phyloP scores from a whole-genome alignment of 2,888 invertebrate species.

The Creontiades dilutus region DNA sequence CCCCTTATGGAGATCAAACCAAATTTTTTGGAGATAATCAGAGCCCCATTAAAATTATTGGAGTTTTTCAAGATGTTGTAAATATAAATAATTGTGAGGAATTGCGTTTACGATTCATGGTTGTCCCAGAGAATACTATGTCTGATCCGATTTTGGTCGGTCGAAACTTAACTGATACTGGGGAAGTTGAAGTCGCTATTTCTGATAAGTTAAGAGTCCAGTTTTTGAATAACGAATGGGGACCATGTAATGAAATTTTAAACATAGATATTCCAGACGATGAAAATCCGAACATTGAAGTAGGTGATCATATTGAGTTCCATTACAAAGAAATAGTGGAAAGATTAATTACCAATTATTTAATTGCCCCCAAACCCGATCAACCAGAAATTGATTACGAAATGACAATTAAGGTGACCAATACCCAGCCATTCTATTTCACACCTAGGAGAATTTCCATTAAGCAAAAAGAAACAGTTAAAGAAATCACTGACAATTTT shows the following conservation, averaged over 20 bases:
- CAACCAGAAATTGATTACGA: conserved; percentile 47
- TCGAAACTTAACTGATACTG: too few species aligned
- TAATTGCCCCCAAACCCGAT: neutral
- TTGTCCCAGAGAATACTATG: conserved; percentile 11
- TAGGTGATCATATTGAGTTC: neutral
- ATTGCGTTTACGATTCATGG: neutral
- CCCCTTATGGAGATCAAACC: neutral
- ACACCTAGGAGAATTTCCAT: conserved; percentile 48
- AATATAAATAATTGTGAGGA: too few species aligned
- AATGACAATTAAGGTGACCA: conserved; percentile 43
- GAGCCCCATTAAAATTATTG: neutral
- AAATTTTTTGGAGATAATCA: neutral
- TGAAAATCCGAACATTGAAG: neutral
- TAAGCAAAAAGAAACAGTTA: conserved; percentile 18
- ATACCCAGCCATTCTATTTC: too few species aligned
- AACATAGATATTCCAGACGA: neutral
- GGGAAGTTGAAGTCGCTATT: too few species aligned
- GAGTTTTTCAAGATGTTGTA: neutral
- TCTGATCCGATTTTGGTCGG: neutral
- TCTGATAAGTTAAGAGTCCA: too few species aligned
- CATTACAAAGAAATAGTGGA: neutral
- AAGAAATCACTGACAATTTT: conserved; percentile 42
- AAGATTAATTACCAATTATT: neutral
- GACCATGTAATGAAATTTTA: neutral
- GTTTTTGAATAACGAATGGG: too few species aligned